Percentiles rank a stretch among this genome's conserved stretches.
phyloP scores from a whole-genome alignment of 2,797 vertebrate genomes.

The Onychomys arenicola region DNA sequence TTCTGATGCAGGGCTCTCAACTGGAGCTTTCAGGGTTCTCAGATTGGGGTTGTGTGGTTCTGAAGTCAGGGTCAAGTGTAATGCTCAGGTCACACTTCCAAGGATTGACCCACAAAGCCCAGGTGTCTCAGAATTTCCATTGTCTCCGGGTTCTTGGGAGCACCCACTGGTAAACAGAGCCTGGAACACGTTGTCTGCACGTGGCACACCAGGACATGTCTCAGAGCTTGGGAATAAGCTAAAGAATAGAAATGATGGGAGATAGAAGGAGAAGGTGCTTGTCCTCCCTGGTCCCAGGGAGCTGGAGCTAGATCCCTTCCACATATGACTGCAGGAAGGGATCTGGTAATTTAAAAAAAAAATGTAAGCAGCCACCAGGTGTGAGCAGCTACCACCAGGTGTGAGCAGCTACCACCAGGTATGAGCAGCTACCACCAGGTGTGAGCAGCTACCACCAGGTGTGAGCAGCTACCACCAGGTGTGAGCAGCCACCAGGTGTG shows the following conservation, averaged over 20 bases:
- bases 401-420: fast-evolving
- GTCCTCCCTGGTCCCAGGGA: fast-evolving
- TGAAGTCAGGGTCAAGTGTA: not conserved
- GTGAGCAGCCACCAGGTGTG: too few species aligned
- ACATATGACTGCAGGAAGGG: too few species aligned
- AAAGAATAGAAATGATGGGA: not conserved
- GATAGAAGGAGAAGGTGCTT: not conserved
- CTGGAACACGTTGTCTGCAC: fast-evolving
- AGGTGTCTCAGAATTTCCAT: too few species aligned
- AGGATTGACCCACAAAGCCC: not conserved
- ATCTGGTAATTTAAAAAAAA: fast-evolving
- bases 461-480: too few species aligned
- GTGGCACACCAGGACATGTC: fast-evolving
- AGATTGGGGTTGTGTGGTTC: not conserved
- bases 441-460: not conserved
- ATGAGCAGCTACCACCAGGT: too few species aligned
- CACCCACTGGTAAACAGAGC: fast-evolving
- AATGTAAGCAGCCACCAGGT: too few species aligned
- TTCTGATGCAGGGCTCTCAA: not conserved
- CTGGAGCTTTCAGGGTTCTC: not conserved
- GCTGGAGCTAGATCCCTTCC: too few species aligned
- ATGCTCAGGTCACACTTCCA: fast-evolving
- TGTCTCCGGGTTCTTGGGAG: fast-evolving
- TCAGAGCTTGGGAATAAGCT: fast-evolving
- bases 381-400: too few species aligned